phyloP scores from a whole-genome alignment of 2,797 vertebrate genomes.

The Melanotaenia pygmaea region DNA sequence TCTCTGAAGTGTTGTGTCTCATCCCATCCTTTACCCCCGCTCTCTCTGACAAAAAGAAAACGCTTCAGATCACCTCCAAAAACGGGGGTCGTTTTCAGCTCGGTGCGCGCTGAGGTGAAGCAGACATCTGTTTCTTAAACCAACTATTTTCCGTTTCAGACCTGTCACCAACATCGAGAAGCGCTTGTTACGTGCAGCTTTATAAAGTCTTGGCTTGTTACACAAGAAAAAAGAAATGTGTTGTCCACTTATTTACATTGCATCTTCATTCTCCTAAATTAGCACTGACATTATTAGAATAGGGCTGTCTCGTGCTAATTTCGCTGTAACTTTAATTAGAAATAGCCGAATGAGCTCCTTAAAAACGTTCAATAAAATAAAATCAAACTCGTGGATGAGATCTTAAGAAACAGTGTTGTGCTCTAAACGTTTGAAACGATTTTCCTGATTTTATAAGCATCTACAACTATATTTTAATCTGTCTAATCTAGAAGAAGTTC shows the following conservation, averaged over 20 bases:
- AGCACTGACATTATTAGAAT: neutral
- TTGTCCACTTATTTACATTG: neutral
- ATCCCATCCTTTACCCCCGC: neutral
- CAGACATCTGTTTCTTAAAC: conserved; percentile 56
- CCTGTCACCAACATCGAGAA: conserved; percentile 54
- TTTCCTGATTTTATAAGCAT: neutral
- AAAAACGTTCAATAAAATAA: neutral
- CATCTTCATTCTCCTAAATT: neutral
- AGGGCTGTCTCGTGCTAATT: neutral
- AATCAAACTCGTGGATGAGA: neutral
- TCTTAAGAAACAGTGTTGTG: neutral
- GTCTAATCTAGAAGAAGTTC: neutral
- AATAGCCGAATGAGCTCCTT: neutral
- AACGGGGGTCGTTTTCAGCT: conserved; percentile 6
- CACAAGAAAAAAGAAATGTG: conserved; percentile 18
- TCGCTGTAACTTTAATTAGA: conserved; percentile 7
- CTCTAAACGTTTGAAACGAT: neutral
- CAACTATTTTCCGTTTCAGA: conserved; percentile 21
- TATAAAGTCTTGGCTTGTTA: conserved; percentile 15
- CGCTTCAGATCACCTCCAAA: conserved; percentile 41
- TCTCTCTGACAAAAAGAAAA: conserved; percentile 12
- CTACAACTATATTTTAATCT: neutral
- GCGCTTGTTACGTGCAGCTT: conserved; percentile 29
- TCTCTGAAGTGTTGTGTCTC: conserved; percentile 2
- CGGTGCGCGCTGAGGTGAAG: conserved; percentile 13